Percentiles rank a stretch among this genome's conserved stretches.
Conservation (phyloP, 2,113 vertebrate genomes). For the Colius striatus region DNA sequence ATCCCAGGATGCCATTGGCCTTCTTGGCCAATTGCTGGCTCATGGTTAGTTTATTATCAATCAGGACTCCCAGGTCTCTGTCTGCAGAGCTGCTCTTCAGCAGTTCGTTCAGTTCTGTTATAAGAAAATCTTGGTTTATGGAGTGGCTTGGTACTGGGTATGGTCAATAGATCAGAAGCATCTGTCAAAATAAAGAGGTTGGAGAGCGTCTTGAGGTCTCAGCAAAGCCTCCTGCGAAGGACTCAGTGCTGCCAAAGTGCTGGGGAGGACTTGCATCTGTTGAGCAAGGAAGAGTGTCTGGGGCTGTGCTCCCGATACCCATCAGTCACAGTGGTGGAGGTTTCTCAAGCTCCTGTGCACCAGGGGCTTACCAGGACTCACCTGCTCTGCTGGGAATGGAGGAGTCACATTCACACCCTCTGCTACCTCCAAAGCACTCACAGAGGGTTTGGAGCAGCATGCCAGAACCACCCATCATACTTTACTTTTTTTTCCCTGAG, state of each 20-base stretch:
- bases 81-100: too few species aligned
- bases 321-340: accelerated
- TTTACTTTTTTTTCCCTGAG: background rate
- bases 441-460: background rate
- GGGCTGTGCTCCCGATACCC: background rate
- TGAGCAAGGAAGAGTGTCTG: background rate
- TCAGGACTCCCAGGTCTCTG: too few species aligned
- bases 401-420: background rate
- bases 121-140: background rate
- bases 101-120: background rate
- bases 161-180: background rate
- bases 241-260: background rate
- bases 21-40: too few species aligned
- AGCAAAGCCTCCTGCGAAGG: background rate
- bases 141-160: background rate
- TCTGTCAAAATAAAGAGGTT: background rate
- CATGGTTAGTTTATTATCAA: too few species aligned
- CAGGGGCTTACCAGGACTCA: background rate
- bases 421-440: background rate
- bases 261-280: background rate
- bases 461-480: constrained; percentile 66
- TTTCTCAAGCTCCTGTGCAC: background rate
- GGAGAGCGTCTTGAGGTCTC: background rate
- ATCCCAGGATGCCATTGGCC: too few species aligned
- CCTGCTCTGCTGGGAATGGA: accelerated